These are phyloP conservation scores for Sebastes itinus DNA, from an alignment of 2,797 vertebrate genomes.

Conservation along the genomic window DNA sequence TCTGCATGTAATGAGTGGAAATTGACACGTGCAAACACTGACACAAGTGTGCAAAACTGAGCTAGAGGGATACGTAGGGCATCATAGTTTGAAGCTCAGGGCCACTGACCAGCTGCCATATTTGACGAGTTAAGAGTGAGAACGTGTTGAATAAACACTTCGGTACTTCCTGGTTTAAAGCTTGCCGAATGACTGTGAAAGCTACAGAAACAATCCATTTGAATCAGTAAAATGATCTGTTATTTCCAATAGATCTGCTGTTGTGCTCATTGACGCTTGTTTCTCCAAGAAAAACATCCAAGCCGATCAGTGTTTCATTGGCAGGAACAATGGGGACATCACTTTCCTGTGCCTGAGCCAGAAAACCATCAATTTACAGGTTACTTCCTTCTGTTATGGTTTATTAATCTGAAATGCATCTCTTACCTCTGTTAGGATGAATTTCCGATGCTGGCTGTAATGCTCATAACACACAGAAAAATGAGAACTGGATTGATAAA, in stretches of 20 bases:
- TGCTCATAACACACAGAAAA: background rate
- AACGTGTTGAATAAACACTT: too few relatives aligned
- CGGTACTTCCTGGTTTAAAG: background rate
- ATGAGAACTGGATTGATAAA: background rate
- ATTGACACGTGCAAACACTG: too few relatives aligned
- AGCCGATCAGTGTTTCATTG: background rate
- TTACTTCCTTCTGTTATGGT: background rate
- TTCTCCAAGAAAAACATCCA: background rate
- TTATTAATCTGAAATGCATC: background rate
- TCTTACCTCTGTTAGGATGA: background rate
- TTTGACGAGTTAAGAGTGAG: too few relatives aligned
- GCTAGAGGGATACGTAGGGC: too few relatives aligned
- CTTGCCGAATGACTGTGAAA: background rate
- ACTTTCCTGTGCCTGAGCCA: background rate
- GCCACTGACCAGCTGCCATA: too few relatives aligned
- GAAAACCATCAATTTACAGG: background rate
- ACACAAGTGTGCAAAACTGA: too few relatives aligned
- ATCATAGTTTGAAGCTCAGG: too few relatives aligned
- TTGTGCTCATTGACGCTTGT: background rate
- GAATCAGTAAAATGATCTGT: background rate
- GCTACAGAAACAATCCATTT: background rate
- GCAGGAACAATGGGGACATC: background rate
- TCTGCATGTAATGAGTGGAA: too few relatives aligned
- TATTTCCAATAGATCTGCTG: background rate
- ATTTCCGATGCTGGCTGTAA: background rate